Percentiles rank a stretch among this genome's conserved stretches.
Conservation (phyloP, 1,140 invertebrate genomes). For the Adoxophyes honmai region DNA sequence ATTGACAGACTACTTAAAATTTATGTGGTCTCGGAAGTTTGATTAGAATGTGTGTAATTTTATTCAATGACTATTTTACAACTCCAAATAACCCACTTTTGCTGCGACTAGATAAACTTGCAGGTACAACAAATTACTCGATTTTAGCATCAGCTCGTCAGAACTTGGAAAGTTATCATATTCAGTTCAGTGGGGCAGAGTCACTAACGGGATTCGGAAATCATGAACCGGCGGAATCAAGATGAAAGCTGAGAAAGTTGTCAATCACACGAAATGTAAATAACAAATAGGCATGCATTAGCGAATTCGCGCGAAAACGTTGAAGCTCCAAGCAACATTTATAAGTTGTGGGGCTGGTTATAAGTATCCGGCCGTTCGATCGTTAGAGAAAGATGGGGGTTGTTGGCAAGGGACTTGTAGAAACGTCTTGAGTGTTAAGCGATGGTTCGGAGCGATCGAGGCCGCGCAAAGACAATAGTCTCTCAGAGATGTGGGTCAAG, state of each 20-base stretch:
- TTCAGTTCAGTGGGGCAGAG: conserved; percentile 50
- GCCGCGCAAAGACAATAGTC: conserved; percentile 52
- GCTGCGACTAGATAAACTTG: conserved; percentile 4
- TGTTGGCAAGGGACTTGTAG: conserved; percentile 4
- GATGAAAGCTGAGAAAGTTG: conserved; percentile 67
- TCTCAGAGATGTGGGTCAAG: conserved; percentile 66
- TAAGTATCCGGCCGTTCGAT: too few species aligned
- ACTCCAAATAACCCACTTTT: conserved; percentile 1
- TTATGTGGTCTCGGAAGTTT: too few species aligned
- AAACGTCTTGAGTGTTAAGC: not conserved
- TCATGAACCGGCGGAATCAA: conserved; percentile 39
- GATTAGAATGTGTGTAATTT: too few species aligned
- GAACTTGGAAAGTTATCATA: conserved; percentile 45
- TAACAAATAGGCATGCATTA: conserved; percentile 7
- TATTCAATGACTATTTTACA: not conserved
- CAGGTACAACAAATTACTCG: conserved; percentile 1
- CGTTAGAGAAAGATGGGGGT: conserved; percentile 1
- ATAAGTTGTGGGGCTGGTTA: not conserved
- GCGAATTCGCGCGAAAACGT: not conserved
- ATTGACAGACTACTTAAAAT: too few species aligned
- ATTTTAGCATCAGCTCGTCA: conserved; percentile 24
- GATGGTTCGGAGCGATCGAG: conserved; percentile 32
- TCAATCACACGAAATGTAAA: conserved; percentile 41
- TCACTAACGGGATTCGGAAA: conserved; percentile 46
- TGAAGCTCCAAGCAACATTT: not conserved